These are phyloP conservation scores for Sparidentex hasta DNA, from an alignment of 2,797 vertebrate species.

Conservation along the genomic window DNA sequence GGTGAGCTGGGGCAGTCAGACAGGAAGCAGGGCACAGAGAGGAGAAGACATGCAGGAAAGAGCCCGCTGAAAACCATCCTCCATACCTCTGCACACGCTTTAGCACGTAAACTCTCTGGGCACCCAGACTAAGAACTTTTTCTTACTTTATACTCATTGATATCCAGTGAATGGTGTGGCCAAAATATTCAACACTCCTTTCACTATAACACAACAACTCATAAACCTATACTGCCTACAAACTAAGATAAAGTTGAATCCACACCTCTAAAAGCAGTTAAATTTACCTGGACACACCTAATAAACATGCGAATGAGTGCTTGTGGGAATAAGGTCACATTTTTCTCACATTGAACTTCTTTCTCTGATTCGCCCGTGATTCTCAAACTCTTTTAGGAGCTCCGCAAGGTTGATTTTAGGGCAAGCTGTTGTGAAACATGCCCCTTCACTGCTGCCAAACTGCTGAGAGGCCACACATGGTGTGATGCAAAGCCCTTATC, in stretches of 20 bases:
- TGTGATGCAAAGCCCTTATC: slow-evolving; percentile 77
- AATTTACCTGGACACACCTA: background rate
- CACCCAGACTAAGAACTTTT: background rate
- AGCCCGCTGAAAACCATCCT: no score
- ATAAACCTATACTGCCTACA: background rate
- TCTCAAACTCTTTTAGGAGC: background rate
- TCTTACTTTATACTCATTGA: background rate
- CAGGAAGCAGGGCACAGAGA: no score
- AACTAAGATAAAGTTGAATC: background rate
- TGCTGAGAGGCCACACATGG: slow-evolving; percentile 40
- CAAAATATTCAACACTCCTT: background rate
- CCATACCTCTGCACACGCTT: no score
- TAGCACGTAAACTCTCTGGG: no score
- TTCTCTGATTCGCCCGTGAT: background rate
- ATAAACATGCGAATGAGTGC: background rate
- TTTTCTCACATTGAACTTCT: background rate
- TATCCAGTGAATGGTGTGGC: background rate
- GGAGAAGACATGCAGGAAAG: no score
- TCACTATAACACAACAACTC: background rate
- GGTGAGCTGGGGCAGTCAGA: no score
- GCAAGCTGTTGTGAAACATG: slow-evolving; percentile 49
- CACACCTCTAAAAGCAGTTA: background rate
- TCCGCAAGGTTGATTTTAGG: background rate
- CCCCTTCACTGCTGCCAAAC: slow-evolving; percentile 20
- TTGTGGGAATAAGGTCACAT: background rate